Conservation (phyloP, 2,113 vertebrate genomes). For the Oophaga pumilio region DNA sequence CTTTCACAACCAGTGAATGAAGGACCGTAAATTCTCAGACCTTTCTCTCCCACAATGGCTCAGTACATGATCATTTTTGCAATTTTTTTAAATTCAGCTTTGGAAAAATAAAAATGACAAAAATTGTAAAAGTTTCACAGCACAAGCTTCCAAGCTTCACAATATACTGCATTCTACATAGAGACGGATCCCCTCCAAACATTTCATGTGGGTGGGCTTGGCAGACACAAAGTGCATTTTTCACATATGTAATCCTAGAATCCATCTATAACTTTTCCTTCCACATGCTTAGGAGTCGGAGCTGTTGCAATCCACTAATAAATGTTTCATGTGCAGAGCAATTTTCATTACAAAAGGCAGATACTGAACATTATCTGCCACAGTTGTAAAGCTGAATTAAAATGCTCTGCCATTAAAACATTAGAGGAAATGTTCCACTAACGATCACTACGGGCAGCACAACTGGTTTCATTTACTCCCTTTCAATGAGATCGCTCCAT, state of each 20-base stretch:
- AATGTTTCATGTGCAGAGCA: conserved; percentile 26
- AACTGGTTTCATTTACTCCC: conserved; percentile 50
- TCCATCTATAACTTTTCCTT: conserved; percentile 17
- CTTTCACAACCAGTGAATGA: too few relatives aligned
- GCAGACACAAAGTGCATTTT: conserved; percentile 10
- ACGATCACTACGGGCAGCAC: conserved; percentile 22
- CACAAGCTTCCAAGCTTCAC: neutral
- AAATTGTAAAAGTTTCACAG: neutral
- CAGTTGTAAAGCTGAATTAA: conserved; percentile 44
- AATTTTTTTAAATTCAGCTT: too few relatives aligned
- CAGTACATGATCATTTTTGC: too few relatives aligned
- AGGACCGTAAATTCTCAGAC: too few relatives aligned
- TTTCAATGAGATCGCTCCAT: conserved; percentile 26
- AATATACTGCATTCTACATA: neutral
- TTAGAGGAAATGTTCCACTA: conserved; percentile 10
- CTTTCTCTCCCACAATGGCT: too few relatives aligned
- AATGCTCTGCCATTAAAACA: conserved; percentile 43
- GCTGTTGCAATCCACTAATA: conserved; percentile 24
- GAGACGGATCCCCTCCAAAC: conserved; percentile 25
- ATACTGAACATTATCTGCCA: conserved; percentile 40
- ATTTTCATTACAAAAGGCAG: conserved; percentile 50
- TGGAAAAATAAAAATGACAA: too few relatives aligned
- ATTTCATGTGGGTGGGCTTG: conserved; percentile 47
- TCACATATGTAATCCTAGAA: conserved; percentile 45
- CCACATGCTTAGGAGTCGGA: neutral